phyloP scores from a whole-genome alignment of 2,797 vertebrate species.

The Phrynocephalus vlangalii region DNA sequence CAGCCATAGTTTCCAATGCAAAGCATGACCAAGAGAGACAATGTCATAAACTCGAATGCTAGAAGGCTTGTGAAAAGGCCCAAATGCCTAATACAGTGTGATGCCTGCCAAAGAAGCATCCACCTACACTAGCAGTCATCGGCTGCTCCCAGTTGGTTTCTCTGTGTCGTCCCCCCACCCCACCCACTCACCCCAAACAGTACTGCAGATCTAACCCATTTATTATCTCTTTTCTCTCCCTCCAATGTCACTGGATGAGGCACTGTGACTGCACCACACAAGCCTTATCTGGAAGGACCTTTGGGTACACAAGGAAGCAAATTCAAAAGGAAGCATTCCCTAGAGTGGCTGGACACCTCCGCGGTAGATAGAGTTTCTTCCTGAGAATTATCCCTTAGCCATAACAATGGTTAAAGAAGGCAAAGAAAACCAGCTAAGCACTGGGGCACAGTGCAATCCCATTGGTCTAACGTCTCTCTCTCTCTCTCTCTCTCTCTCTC shows the following conservation, averaged over 20 bases:
- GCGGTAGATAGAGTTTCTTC: too few relatives aligned
- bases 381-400: not conserved
- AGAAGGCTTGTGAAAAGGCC: not conserved
- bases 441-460: not conserved
- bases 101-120: not conserved
- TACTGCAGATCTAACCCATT: not conserved
- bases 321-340: not conserved
- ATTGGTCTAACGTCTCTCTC: too few relatives aligned
- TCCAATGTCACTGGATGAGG: not conserved
- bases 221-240: not conserved
- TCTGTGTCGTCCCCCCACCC: too few relatives aligned
- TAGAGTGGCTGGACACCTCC: not conserved
- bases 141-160: not conserved
- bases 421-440: too few relatives aligned
- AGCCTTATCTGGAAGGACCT: not conserved
- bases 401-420: not conserved
- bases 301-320: not conserved
- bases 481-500: too few relatives aligned
- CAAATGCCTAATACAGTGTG: not conserved
- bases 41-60: not conserved
- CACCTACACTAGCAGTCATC: not conserved
- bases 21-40: conserved; percentile 1
- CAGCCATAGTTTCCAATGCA: not conserved
- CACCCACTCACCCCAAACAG: too few relatives aligned
- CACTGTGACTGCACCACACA: not conserved